phyloP scores from a whole-genome alignment of 23 tunicate species.

The Aplidium turbinatum region DNA sequence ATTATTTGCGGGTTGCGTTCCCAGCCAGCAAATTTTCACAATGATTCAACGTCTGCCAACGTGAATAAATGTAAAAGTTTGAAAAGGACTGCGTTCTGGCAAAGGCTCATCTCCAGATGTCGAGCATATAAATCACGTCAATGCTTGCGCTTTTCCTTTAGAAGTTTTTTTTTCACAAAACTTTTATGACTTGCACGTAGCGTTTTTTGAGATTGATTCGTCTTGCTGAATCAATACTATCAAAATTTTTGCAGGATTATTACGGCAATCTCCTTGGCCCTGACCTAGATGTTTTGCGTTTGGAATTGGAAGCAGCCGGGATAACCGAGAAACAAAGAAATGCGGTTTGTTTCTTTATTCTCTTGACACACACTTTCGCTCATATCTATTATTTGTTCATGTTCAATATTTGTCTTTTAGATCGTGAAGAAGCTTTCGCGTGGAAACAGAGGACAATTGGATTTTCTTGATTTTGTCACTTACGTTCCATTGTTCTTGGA shows the following conservation, averaged over 20 bases:
- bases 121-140: too few relatives aligned
- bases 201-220: not conserved
- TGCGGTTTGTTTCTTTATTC: constrained; percentile 26
- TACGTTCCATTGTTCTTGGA: constrained; percentile 76
- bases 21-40: too few relatives aligned
- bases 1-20: too few relatives aligned
- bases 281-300: constrained; percentile 38
- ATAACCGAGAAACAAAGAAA: constrained; percentile 41
- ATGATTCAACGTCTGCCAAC: not conserved
- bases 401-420: constrained; percentile 26
- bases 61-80: not conserved
- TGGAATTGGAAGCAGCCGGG: constrained; percentile 67
- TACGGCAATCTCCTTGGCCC: constrained; percentile 63
- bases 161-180: not conserved
- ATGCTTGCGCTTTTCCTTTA: too few relatives aligned
- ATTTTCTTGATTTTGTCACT: constrained; percentile 76
- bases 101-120: too few relatives aligned
- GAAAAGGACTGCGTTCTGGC: not conserved
- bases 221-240: not conserved
- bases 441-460: constrained; percentile 34
- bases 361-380: not conserved
- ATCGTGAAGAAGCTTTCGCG: constrained; percentile 67
- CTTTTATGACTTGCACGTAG: not conserved
- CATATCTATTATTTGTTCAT: not conserved
- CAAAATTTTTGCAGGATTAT: constrained; percentile 42